Evolutionary conservation across 2,888 invertebrate genomes (phyloP).

Genomic region (Macaria liturata): DNA sequence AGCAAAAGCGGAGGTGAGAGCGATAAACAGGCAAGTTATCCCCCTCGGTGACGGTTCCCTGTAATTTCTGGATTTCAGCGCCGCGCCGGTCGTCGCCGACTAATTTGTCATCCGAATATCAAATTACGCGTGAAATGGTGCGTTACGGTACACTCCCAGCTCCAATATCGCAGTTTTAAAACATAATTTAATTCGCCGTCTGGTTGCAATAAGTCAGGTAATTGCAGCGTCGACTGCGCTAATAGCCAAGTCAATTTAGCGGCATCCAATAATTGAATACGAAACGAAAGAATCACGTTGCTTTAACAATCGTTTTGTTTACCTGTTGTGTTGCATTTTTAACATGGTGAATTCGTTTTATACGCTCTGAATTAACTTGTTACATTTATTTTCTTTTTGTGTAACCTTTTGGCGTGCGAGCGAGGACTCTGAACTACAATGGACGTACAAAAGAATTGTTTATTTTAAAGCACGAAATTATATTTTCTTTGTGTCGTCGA

Average conservation of each 20-base stretch:
- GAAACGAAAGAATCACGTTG: conserved; percentile 19
- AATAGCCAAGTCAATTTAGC: conserved; percentile 68
- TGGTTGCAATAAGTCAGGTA: conserved; percentile 58
- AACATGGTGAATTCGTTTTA: conserved; percentile 12
- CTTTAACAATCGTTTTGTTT: conserved; percentile 18
- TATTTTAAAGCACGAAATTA: conserved; percentile 9
- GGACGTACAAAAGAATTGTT: conserved; percentile 16
- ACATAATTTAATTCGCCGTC: conserved; percentile 70
- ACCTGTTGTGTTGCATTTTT: conserved; percentile 19
- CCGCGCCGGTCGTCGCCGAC: conserved; percentile 56
- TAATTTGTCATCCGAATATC: conserved; percentile 82
- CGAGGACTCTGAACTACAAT: conserved; percentile 17
- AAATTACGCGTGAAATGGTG: conserved; percentile 79
- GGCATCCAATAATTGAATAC: conserved; percentile 46
- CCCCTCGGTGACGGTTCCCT: conserved; percentile 48
- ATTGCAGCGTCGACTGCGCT: conserved; percentile 60
- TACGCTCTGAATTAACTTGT: conserved; percentile 18
- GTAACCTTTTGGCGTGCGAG: conserved; percentile 17
- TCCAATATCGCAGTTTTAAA: conserved; percentile 69
- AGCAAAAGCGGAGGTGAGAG: conserved; percentile 25
- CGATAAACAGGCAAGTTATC: conserved; percentile 22
- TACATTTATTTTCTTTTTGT: conserved; percentile 15
- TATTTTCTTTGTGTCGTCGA: conserved; percentile 13
- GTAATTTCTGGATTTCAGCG: conserved; percentile 64
- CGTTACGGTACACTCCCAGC: conserved; percentile 69